Base-by-base conservation (phyloP, 2,797 vertebrate genomes). In the Staurois parvus region DNA sequence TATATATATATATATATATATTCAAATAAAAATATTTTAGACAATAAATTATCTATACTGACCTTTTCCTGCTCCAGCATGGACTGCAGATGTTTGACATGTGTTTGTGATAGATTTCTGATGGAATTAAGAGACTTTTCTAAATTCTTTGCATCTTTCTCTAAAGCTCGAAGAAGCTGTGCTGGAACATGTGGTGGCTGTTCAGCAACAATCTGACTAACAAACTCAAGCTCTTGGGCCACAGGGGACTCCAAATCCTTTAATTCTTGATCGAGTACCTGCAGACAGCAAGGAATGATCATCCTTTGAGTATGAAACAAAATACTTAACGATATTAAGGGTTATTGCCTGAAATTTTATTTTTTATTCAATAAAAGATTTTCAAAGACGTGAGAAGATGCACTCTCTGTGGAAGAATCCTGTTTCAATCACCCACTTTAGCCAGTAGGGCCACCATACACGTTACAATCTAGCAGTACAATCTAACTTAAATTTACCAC, bases 141-240 rank as follows among this genome's bases (percentile, higher is more conserved):
- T 79, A 99, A 94, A 90, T 96, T 97, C 89, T 95, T 96, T 85
- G 93, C 92, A 70, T 99, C 98, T 90, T 98, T 99, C 88, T 98
- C 96, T 89, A 99, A 91, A 68, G 97, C 97, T 83, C 94, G 92
- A 78, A 98, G 89, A 24, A 99, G 94, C 88, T 99, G 97, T 26
- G 93, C 91, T 67, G 98, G 98, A 87, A 99, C 95, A 85, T 97
- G 95, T 80, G 91, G 89, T 2, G 94, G 94, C 73, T 89, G 92
- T 73, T 90, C 94, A 89, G 94, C 91, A 77, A 97, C 88, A 32
- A 99, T 93, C 28, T 87, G 82, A 88, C 93, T 91, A 15, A 94
- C 96, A 0, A 94, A 94, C 0, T 96, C 94, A 87, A 97, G 91
- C 88, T 96, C 95, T 83, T 92, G 94, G 77, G 88, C 93, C 84